Conservation (phyloP, 1,140 invertebrate species). For the Neocloeon triangulifer region DNA sequence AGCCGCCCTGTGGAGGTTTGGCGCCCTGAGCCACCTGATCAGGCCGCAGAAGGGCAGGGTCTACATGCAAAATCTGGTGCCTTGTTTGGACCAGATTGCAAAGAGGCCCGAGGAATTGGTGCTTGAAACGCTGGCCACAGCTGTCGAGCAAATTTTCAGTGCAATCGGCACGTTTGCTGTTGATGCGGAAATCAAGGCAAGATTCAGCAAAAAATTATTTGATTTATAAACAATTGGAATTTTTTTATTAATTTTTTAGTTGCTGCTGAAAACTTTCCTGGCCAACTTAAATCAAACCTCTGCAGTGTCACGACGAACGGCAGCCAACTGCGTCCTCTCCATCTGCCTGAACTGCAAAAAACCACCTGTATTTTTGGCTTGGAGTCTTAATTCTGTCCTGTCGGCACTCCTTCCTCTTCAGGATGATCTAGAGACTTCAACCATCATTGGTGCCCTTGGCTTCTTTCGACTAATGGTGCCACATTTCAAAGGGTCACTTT, state of each 20-base stretch:
- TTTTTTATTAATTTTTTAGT: conserved; percentile 18
- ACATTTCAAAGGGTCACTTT: too few species aligned
- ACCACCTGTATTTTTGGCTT: conserved; percentile 31
- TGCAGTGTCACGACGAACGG: conserved; percentile 33
- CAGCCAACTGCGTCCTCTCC: conserved; percentile 34
- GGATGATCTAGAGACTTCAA: too few species aligned
- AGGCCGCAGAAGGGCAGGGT: conserved; percentile 51
- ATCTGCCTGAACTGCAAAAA: conserved; percentile 38
- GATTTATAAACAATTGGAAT: conserved; percentile 1
- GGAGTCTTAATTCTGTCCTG: conserved; percentile 26
- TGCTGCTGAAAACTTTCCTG: conserved; percentile 37
- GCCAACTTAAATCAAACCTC: conserved; percentile 33
- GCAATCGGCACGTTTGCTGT: conserved; percentile 45
- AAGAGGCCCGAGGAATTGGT: conserved; percentile 44
- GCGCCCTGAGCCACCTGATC: conserved; percentile 38
- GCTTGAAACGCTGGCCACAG: conserved; percentile 41
- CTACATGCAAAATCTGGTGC: conserved; percentile 47
- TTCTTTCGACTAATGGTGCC: too few species aligned
- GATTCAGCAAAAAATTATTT: too few species aligned
- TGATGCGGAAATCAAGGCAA: conserved; percentile 49
- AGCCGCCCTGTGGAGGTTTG: conserved; percentile 51
- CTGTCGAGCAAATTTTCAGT: conserved; percentile 42
- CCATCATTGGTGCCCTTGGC: too few species aligned
- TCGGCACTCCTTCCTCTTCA: too few species aligned
- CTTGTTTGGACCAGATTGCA: conserved; percentile 40